Conservation (phyloP, 2,113 vertebrate genomes). For the Acanthisitta chloris region DNA sequence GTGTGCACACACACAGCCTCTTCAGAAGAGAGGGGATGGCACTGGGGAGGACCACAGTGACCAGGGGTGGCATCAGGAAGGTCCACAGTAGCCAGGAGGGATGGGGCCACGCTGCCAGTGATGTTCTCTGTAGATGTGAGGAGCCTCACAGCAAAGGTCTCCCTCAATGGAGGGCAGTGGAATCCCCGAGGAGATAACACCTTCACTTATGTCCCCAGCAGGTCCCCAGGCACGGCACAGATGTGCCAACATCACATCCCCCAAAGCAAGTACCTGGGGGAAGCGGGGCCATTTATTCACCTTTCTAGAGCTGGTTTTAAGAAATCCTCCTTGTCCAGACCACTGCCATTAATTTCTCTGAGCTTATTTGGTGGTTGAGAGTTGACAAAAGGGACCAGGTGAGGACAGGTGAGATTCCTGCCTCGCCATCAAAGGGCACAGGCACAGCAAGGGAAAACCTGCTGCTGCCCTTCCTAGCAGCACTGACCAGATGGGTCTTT, state of each 20-base stretch:
- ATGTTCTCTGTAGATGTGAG: neutral
- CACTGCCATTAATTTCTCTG: neutral
- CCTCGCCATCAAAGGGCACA: neutral
- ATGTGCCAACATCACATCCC: neutral
- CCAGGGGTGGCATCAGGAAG: rapidly evolving
- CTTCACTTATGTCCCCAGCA: neutral
- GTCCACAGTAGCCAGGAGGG: neutral
- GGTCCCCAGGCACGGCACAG: rapidly evolving
- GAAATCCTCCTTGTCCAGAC: neutral
- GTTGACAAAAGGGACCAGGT: neutral
- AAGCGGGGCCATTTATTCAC: rapidly evolving
- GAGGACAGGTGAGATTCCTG: neutral
- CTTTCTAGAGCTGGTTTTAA: neutral
- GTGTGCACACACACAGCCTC: neutral
- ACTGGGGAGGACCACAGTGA: rapidly evolving
- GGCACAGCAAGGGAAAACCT: neutral
- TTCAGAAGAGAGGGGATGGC: neutral
- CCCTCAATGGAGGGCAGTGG: rapidly evolving
- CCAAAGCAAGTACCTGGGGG: rapidly evolving
- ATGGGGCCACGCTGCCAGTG: rapidly evolving
- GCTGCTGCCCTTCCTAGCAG: neutral
- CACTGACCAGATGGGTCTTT: neutral
- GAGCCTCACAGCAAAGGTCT: rapidly evolving
- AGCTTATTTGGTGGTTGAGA: neutral
- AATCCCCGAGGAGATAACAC: neutral